Percentiles rank a stretch among this genome's conserved stretches.
These are phyloP conservation scores for Torymus texanus DNA, from an alignment of 2,888 invertebrate genomes.

Conservation along the genomic window DNA sequence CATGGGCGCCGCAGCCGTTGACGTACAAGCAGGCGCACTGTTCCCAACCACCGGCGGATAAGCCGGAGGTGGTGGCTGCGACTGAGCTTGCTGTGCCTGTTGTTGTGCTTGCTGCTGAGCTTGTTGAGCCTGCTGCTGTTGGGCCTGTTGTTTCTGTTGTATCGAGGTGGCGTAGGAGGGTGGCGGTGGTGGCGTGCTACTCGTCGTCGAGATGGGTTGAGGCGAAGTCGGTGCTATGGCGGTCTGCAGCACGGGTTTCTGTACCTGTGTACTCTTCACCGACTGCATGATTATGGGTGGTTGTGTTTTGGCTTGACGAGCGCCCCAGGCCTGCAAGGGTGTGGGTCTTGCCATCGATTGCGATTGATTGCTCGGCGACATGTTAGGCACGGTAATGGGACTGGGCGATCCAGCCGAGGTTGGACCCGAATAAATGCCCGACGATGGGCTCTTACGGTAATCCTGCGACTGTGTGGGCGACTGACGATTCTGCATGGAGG, in stretches of 20 bases:
- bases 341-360: conserved; percentile 85
- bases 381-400: conserved; percentile 84
- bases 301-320: conserved; percentile 91
- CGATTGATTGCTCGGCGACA: conserved; percentile 77
- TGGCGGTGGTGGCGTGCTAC: conserved; percentile 82
- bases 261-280: conserved; percentile 95
- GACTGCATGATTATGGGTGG: conserved; percentile 98
- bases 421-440: conserved; percentile 89
- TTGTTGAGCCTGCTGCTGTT: conserved; percentile 80
- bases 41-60: conserved; percentile 78
- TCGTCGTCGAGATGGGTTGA: conserved; percentile 78
- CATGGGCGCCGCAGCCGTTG: conserved; percentile 64
- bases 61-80: conserved; percentile 76
- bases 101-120: conserved; percentile 80
- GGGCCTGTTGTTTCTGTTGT: conserved; percentile 81
- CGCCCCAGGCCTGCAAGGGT: conserved; percentile 89
- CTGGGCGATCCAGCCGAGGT: conserved; percentile 90
- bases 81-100: conserved; percentile 71
- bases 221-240: conserved; percentile 94
- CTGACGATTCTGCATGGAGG: conserved; percentile 90
- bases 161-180: conserved; percentile 89
- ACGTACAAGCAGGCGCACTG: conserved; percentile 74
- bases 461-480: conserved; percentile 90
- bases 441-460: conserved; percentile 89
- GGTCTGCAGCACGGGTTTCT: conserved; percentile 95